Evolutionary conservation across 2,113 vertebrate species (phyloP), one percentile per base, ranked within the genome.

Genomic region (Chaenogobius annularis): DNA sequence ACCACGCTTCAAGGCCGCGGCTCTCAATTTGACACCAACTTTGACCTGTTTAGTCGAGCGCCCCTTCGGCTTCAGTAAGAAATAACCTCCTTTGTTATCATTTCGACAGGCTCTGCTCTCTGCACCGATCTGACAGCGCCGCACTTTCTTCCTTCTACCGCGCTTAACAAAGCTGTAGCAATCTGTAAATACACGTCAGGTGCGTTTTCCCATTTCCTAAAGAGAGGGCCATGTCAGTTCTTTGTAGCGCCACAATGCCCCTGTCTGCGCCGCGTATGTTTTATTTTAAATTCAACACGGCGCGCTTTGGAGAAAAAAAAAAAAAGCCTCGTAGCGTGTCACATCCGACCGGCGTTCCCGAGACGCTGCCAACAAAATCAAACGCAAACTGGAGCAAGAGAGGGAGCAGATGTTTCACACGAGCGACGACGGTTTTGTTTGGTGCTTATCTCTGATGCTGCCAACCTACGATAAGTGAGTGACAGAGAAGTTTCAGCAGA

Each of bases 301-400:
- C 48, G 69, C 55, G 66, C 83, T 87, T 84, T 31, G 26, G 26
- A 31, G n/a, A n/a, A n/a, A n/a, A n/a, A n/a, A n/a, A n/a, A n/a
- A 31, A 84, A 59, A 23, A 84, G 82, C 74, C 68, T 83, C 73
- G 88, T 72, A 85, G 85, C 81, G 70, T 86, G 89, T 87, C 89
- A 79, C 80, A 80, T 85, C 80, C n/a, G 67, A 62, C 74, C 68
- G 83, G 83, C 79, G 80, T 79, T 91, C 91, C 90, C 90, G 77
- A 19, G 85, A 78, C 69, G 61, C 78, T 69, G 87, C 83, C 87
- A 82, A 87, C 85, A 78, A 88, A 91, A 90, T 92, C 87, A 91
- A 82, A 91, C 77, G 78, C 82, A 89, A 90, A 90, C 87, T 84
- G 85, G 82, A 89, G 85, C 84, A 81, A 91, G 91, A 81, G 73